phyloP scores from a whole-genome alignment of 2,113 vertebrate species.

The Anser cygnoides region DNA sequence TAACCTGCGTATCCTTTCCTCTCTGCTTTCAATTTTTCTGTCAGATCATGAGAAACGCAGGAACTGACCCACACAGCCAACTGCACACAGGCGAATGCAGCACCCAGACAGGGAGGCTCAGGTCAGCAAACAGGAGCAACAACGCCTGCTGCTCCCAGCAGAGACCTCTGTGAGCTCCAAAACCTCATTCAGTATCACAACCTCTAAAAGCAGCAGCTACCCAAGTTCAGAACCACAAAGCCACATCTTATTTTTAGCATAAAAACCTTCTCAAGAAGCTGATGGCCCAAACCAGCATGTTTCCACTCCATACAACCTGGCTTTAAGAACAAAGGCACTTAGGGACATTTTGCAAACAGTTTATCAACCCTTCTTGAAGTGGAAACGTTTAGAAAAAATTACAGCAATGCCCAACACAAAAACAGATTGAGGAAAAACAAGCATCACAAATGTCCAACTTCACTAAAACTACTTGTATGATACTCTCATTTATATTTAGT shows the following conservation, averaged over 20 bases:
- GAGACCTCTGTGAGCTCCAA: neutral
- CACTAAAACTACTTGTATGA: neutral
- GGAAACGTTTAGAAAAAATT: neutral
- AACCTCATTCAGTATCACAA: neutral
- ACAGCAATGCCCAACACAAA: neutral
- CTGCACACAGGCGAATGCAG: neutral
- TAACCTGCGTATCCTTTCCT: neutral
- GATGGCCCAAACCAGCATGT: neutral
- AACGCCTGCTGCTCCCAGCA: neutral
- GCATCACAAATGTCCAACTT: neutral
- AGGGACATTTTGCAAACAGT: neutral
- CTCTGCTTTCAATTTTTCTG: neutral
- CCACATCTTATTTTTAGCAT: neutral
- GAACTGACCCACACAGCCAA: neutral
- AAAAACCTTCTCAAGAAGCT: neutral
- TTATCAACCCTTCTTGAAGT: neutral
- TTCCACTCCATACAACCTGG: neutral
- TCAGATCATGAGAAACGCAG: neutral
- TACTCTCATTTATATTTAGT: neutral
- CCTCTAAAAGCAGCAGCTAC: accelerated
- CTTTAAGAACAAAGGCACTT: neutral
- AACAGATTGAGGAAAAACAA: neutral
- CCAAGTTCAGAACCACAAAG: neutral
- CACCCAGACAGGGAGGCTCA: neutral
- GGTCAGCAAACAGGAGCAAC: neutral